These are phyloP conservation scores for Tachysurus fulvidraco DNA, from an alignment of 2,113 vertebrate genomes.

Conservation along the genomic window DNA sequence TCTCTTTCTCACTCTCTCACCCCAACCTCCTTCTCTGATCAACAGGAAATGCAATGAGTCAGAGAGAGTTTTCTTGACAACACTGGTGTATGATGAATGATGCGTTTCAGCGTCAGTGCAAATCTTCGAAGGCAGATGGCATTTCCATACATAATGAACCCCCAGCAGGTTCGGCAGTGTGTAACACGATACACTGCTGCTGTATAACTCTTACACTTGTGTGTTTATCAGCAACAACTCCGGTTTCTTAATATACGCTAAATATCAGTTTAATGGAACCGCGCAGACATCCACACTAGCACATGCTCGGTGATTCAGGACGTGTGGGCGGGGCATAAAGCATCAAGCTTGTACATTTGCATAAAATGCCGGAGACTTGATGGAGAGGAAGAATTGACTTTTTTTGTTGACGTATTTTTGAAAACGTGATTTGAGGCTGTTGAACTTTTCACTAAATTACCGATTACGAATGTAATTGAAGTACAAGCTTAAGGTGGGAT, in stretches of 20 bases:
- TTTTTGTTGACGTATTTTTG: neutral
- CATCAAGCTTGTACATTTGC: neutral
- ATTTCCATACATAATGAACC: neutral
- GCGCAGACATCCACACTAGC: neutral
- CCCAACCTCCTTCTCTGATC: neutral
- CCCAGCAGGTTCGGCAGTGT: neutral
- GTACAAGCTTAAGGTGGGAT: too few relatives aligned
- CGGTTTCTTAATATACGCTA: neutral
- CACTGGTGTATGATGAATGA: neutral
- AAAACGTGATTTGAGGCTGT: too few relatives aligned
- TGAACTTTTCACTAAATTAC: too few relatives aligned
- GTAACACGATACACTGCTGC: neutral
- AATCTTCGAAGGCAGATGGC: neutral
- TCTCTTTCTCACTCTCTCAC: too few relatives aligned
- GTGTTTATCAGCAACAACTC: neutral
- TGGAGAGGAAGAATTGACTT: neutral
- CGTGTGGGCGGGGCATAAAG: neutral
- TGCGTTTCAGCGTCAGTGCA: neutral
- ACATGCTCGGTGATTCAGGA: neutral
- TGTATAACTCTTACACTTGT: neutral
- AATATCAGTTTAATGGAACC: too few relatives aligned
- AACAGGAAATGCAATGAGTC: conserved; percentile 29
- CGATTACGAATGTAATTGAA: too few relatives aligned
- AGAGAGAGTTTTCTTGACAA: neutral
- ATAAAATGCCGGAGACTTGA: neutral